Conservation (phyloP, 2,113 vertebrate genomes). For the Clarias macrocephalus region DNA sequence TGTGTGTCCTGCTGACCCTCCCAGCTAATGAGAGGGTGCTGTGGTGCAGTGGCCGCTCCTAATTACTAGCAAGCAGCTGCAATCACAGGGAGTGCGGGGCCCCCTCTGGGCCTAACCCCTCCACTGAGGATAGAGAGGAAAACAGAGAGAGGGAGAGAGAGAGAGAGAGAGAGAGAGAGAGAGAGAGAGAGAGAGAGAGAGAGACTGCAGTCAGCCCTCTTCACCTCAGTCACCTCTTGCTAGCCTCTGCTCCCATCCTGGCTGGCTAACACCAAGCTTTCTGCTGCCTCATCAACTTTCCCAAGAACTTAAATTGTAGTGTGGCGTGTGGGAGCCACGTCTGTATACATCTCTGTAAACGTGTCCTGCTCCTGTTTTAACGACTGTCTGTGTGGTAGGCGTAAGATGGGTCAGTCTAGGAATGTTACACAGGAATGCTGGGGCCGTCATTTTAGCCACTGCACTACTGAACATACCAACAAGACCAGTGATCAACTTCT, state of each 20-base stretch:
- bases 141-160: constrained; percentile 27
- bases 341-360: constrained; percentile 68
- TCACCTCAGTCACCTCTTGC: constrained; percentile 57
- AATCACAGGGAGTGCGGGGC: constrained; percentile 61
- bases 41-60: constrained; percentile 68
- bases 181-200: not conserved
- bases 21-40: constrained; percentile 79
- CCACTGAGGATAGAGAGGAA: constrained; percentile 55
- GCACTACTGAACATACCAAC: constrained; percentile 14
- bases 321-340: constrained; percentile 65
- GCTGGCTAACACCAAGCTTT: constrained; percentile 56
- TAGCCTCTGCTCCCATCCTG: constrained; percentile 60
- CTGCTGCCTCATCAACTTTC: constrained; percentile 73
- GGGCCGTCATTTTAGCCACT: constrained; percentile 36
- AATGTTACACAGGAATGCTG: constrained; percentile 27
- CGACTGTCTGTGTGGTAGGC: constrained; percentile 60
- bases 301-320: constrained; percentile 70
- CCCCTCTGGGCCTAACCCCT: constrained; percentile 62
- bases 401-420: not conserved
- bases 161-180: constrained; percentile 26
- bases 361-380: constrained; percentile 67
- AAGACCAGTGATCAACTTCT: constrained; percentile 37
- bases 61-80: constrained; percentile 75
- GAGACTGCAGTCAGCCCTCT: constrained; percentile 58
- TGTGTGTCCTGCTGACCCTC: constrained; percentile 71